Evolutionary conservation across 2,888 invertebrate genomes (phyloP), one percentile per base, ranked within the genome.

Genomic region (Philopedon plagiatum): DNA sequence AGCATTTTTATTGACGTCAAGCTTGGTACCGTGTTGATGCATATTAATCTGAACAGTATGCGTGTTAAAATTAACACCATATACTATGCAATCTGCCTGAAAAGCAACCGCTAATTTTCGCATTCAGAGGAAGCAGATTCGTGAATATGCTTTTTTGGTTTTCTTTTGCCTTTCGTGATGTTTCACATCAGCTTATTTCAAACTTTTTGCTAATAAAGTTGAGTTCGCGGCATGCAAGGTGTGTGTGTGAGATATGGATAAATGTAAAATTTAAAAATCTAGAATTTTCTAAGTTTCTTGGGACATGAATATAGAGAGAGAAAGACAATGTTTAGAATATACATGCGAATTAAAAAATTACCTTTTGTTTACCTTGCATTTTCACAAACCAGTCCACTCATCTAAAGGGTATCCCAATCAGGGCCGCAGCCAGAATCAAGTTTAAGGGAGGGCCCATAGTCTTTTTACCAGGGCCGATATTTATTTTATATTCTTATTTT

Each of bases 111-210:
- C 34, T 49, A 66, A 66, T 66, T 66, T 58, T 66, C 66, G 37
- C 58, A 57, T 66, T 58, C n/a, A 37, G 29, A 58, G 66, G 58
- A 37, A 58, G 66, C 46, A 29, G 44, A 58, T 58, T 58, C 41
- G 58, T 58, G 66, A 57, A 46, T n/a, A 15, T 26, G 23, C 15
- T 57, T 46, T n/a, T 51, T 58, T 44, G 32, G 46, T 23, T 41
- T 56, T 46, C 58, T 46, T 66, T 65, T 65, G 56, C 41, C 9
- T 41, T 65, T 65, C 65, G 56, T 65, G 65, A 65, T 65, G 21
- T 65, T 56, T 41, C 41, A 15, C 44, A 26, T 57, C 44, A 26
- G 51, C 51, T 29, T n/a, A 13, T 51, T 51, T 51, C 13, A 15
- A 29, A 51, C 26, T 26, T 7, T 51, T 13, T 19, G n/a, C 51